Conservation (phyloP, 2,797 vertebrate species). For the Spheniscus humboldti region DNA sequence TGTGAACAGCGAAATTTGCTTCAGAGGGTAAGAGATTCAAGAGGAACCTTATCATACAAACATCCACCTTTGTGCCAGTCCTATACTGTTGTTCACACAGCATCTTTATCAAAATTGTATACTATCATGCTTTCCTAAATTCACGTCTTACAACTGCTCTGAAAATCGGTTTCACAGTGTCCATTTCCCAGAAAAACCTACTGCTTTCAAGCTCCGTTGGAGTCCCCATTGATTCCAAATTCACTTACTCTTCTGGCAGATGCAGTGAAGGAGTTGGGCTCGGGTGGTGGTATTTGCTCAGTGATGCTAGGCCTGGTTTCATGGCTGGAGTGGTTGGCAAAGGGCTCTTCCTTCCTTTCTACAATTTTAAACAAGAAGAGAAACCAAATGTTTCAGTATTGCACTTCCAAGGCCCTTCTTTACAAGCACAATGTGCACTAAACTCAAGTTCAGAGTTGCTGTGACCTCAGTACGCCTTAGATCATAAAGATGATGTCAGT, state of each 20-base stretch:
- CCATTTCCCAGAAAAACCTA: background rate
- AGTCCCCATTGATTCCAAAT: background rate
- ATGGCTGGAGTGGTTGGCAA: slow-evolving; percentile 65
- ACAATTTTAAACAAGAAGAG: slow-evolving; percentile 55
- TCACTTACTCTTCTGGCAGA: slow-evolving; percentile 74
- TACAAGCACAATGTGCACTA: background rate
- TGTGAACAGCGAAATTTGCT: background rate
- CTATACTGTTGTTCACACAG: background rate
- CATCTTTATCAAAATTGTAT: background rate
- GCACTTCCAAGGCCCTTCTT: background rate
- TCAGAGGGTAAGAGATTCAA: background rate
- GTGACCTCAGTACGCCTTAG: background rate
- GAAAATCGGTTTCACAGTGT: background rate
- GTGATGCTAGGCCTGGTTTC: slow-evolving; percentile 55
- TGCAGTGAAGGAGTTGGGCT: slow-evolving; percentile 66
- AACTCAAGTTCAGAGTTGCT: background rate
- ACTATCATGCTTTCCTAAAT: background rate
- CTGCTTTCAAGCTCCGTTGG: background rate
- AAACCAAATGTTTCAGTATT: slow-evolving; percentile 24
- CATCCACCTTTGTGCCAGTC: background rate
- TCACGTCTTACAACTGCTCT: background rate
- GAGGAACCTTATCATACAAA: background rate
- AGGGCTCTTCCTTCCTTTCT: slow-evolving; percentile 68
- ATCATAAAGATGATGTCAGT: background rate
- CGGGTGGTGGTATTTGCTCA: slow-evolving; percentile 60